A percentile compares a stretch with the other conserved stretches of the same genome.
Evolutionary conservation across 2,113 vertebrate species (phyloP).

Genomic region (Trachemys scripta): DNA sequence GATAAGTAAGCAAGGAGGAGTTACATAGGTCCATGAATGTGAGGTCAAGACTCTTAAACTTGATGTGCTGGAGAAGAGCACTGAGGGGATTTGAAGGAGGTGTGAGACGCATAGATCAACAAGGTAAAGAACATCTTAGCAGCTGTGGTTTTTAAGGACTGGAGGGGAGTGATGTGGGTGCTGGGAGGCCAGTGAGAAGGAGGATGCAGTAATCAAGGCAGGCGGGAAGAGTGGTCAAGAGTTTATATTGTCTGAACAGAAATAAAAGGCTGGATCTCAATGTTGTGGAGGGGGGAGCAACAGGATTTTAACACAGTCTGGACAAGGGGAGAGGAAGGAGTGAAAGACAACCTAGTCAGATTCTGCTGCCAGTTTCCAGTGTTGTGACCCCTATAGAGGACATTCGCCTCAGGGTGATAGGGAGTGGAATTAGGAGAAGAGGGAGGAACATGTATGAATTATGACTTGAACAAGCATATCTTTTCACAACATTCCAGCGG

Average conservation of each 20-base stretch:
- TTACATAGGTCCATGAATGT: accelerated
- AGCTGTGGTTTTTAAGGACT: neutral
- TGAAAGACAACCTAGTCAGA: neutral
- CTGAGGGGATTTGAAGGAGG: neutral
- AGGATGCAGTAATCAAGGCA: neutral
- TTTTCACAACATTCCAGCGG: neutral
- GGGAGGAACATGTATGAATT: neutral
- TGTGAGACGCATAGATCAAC: accelerated
- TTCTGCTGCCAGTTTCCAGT: constrained; percentile 1
- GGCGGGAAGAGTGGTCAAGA: neutral
- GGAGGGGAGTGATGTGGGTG: accelerated
- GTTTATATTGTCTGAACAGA: neutral
- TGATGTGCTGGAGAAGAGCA: neutral
- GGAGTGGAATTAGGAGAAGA: neutral
- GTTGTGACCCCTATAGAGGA: neutral
- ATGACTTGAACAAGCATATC: neutral
- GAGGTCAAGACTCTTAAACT: neutral
- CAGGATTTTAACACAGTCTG: neutral
- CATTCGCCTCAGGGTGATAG: neutral
- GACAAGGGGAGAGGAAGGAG: neutral
- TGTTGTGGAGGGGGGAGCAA: neutral
- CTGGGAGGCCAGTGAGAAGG: neutral
- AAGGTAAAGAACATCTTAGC: neutral
- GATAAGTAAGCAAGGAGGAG: neutral
- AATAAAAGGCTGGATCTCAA: neutral